A percentile compares a stretch with the other conserved stretches of the same genome.
These are phyloP conservation scores for Episyrphus balteatus DNA, from an alignment of 1,140 invertebrate species.

Conservation along the genomic window DNA sequence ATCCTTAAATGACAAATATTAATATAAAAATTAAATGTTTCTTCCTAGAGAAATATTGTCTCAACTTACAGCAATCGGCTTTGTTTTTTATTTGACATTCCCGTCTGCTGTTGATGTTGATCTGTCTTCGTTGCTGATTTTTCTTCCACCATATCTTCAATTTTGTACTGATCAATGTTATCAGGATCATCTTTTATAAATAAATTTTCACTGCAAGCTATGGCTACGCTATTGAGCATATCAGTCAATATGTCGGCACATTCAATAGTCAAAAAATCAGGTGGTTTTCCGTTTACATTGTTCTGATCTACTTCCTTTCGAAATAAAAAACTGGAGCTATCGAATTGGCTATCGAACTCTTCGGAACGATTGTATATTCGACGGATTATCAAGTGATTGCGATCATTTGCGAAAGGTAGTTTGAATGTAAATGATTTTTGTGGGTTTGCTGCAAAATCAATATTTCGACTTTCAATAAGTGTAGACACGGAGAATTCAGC, in stretches of 20 bases:
- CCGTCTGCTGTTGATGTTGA: not conserved
- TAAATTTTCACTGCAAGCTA: constrained; percentile 31
- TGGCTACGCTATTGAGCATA: constrained; percentile 35
- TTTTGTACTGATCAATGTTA: not conserved
- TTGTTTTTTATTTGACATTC: constrained; percentile 11
- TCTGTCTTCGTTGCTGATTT: constrained; percentile 9
- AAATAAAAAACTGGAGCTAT: constrained; percentile 7
- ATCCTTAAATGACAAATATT: constrained; percentile 7
- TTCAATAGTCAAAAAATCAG: not conserved
- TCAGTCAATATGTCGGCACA: constrained; percentile 29
- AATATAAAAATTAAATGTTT: not conserved
- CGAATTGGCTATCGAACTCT: constrained; percentile 15
- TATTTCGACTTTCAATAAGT: constrained; percentile 10
- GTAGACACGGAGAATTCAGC: constrained; percentile 35
- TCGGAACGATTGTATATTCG: constrained; percentile 31
- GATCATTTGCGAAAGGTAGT: constrained; percentile 31
- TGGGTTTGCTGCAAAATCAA: constrained; percentile 1
- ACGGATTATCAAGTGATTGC: constrained; percentile 27
- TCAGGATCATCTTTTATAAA: constrained; percentile 20
- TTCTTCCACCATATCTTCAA: not conserved
- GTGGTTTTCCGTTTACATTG: constrained; percentile 1
- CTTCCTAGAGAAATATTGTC: not conserved
- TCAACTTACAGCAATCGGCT: constrained; percentile 17
- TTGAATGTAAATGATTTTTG: constrained; percentile 27
- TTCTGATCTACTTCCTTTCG: constrained; percentile 3